phyloP scores from a whole-genome alignment of 2,113 vertebrate species.

The Myotis davidii region DNA sequence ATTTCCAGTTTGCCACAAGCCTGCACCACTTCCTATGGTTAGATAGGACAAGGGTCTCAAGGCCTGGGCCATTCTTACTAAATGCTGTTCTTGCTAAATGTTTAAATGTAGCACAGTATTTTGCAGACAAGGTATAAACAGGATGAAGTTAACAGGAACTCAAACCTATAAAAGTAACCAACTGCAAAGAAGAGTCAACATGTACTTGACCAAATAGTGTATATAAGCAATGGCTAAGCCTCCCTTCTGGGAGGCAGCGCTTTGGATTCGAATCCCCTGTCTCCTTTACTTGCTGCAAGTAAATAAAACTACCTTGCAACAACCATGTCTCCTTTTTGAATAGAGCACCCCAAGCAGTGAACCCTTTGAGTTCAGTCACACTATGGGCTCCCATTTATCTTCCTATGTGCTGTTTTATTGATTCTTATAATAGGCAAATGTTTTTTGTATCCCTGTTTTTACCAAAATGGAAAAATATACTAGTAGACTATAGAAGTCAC shows the following conservation, averaged over 20 bases:
- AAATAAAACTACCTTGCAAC: not conserved
- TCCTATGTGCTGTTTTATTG: not conserved
- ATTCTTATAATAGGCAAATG: not conserved
- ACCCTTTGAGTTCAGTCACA: not conserved
- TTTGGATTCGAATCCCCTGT: not conserved
- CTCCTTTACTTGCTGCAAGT: not conserved
- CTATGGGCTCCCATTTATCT: not conserved
- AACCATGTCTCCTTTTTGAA: not conserved
- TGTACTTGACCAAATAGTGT: not conserved
- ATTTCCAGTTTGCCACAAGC: not conserved
- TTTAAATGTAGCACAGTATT: not conserved
- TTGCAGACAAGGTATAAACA: not conserved
- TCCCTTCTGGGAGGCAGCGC: not conserved
- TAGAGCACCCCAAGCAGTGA: not conserved
- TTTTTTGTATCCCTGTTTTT: not conserved
- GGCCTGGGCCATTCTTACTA: not conserved
- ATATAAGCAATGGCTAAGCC: not conserved
- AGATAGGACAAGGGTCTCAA: not conserved
- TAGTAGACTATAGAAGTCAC: not conserved
- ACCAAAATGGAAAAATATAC: not conserved
- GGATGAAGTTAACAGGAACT: not conserved
- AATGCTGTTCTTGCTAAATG: not conserved
- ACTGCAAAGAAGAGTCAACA: not conserved
- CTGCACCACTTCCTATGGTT: not conserved
- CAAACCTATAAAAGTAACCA: not conserved